Conservation (phyloP, 2,113 vertebrate genomes). For the Cochlearius cochlearius region DNA sequence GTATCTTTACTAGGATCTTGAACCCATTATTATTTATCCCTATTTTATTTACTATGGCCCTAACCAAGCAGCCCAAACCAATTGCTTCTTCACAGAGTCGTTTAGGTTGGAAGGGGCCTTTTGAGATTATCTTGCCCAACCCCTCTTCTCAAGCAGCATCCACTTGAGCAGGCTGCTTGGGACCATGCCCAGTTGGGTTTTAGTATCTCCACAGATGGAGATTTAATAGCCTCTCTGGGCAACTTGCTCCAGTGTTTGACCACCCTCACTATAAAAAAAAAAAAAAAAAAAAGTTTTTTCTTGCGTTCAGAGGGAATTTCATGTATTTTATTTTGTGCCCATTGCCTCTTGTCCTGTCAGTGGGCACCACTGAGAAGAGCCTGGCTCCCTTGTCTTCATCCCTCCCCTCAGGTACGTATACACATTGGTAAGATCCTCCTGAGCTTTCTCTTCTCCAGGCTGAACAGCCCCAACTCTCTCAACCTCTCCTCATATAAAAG, state of each 20-base stretch:
- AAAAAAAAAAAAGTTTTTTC: neutral
- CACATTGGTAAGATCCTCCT: neutral
- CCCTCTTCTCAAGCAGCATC: neutral
- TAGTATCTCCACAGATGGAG: neutral
- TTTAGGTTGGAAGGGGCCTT: neutral
- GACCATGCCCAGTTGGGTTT: neutral
- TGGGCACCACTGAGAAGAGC: neutral
- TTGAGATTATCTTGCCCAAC: neutral
- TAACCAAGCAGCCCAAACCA: neutral
- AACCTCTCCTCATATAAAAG: neutral
- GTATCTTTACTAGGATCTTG: neutral
- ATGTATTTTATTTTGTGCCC: neutral
- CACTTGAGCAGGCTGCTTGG: accelerated
- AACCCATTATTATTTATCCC: neutral
- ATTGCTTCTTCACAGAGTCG: neutral
- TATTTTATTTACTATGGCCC: neutral
- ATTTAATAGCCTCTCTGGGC: neutral
- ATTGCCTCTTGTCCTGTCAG: neutral
- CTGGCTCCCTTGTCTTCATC: neutral
- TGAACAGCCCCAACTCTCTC: neutral
- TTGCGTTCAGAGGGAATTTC: neutral
- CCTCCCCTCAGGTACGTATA: neutral
- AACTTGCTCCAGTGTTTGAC: neutral
- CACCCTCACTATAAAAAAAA: neutral
- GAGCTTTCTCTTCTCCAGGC: neutral